Evolutionary conservation across 2,113 vertebrate species (phyloP).

Genomic region (Cyphomyrus discorhynchus): DNA sequence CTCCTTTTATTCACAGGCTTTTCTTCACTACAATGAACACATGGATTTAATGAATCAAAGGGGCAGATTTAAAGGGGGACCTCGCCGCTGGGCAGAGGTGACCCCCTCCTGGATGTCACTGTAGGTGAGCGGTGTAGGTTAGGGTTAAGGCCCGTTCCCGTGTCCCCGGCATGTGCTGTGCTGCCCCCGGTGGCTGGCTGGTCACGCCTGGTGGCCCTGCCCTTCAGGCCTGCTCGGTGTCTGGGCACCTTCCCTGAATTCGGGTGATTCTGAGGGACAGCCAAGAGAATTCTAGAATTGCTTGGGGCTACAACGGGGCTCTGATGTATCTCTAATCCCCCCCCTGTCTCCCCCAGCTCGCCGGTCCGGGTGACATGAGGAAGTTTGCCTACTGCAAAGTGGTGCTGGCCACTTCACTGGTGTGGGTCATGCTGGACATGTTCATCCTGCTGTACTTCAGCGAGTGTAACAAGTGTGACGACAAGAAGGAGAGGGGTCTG

Average conservation of each 20-base stretch:
- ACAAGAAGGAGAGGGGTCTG: constrained; percentile 87
- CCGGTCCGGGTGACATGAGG: constrained; percentile 71
- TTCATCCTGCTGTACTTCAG: constrained; percentile 99
- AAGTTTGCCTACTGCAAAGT: constrained; percentile 99
- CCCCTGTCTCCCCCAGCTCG: constrained; percentile 30
- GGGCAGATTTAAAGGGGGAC: not conserved
- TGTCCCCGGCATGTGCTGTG: not conserved
- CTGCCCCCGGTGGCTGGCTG: not conserved
- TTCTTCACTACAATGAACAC: not conserved
- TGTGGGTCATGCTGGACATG: constrained; percentile 99
- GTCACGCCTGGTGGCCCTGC: not conserved
- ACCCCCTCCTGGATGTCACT: not conserved
- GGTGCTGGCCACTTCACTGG: constrained; percentile 95
- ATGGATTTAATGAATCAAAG: constrained; percentile 7
- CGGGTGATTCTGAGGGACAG: not conserved
- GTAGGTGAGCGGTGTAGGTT: not conserved
- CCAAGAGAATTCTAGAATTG: not conserved
- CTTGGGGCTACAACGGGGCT: not conserved
- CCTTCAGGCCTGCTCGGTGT: not conserved
- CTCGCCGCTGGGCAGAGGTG: not conserved
- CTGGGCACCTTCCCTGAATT: not conserved
- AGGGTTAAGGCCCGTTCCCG: not conserved
- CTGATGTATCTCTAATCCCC: not conserved
- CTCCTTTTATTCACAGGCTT: not conserved
- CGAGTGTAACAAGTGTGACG: constrained; percentile 98